Evolutionary conservation across 2,113 vertebrate species (phyloP).

Genomic region (Limnothrissa miodon): DNA sequence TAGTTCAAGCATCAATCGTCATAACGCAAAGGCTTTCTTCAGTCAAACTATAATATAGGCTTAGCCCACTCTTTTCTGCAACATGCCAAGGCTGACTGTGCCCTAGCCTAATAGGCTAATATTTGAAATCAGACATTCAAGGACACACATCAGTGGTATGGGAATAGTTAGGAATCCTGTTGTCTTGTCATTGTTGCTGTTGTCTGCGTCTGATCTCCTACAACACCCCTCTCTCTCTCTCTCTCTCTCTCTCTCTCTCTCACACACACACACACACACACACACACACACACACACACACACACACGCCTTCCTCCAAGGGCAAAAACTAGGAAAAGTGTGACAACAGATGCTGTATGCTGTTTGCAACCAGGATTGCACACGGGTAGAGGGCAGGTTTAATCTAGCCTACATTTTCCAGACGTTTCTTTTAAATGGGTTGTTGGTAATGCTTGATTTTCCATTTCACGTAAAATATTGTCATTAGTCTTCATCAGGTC

Average conservation of each 20-base stretch:
- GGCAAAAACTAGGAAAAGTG: not conserved
- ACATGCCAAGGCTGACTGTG: not conserved
- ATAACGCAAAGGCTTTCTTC: not conserved
- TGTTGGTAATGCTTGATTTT: no score
- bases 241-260: not conserved
- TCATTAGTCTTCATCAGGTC: no score
- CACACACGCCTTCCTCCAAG: not conserved
- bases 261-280: constrained; percentile 28
- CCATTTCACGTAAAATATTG: no score
- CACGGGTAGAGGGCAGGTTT: not conserved
- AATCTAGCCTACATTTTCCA: no score
- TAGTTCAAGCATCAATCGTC: not conserved
- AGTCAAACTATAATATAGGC: constrained; percentile 2
- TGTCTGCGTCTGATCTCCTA: not conserved
- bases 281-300: no score
- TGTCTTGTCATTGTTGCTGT: not conserved
- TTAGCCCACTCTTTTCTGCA: not conserved
- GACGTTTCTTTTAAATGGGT: no score
- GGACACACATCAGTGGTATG: not conserved
- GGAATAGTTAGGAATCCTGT: not conserved
- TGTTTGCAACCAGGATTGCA: not conserved
- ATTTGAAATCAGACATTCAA: constrained; percentile 10
- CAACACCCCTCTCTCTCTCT: not conserved
- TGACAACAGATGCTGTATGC: not conserved
- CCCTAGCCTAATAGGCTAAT: not conserved